These are phyloP conservation scores for Notamacropus eugenii DNA, from an alignment of 2,797 vertebrate species.

Conservation along the genomic window DNA sequence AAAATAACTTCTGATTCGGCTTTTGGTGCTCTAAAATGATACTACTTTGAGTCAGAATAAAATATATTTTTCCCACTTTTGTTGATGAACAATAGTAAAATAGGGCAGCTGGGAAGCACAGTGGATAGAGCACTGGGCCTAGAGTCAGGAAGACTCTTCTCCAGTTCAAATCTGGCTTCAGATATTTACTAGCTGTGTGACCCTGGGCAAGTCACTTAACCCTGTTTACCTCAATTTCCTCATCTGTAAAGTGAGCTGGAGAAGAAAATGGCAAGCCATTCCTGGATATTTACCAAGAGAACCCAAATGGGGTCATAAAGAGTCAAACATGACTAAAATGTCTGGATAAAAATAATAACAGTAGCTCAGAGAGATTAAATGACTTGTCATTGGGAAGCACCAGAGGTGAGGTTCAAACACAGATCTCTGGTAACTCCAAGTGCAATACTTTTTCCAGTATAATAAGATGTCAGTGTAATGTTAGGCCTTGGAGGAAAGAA, in stretches of 20 bases:
- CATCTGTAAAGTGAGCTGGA: not conserved
- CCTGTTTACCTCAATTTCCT: not conserved
- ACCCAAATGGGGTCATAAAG: not conserved
- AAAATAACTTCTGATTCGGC: not conserved
- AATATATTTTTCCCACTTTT: not conserved
- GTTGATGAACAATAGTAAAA: not conserved
- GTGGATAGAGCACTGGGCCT: not conserved
- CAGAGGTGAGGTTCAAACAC: not conserved
- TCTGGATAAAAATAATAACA: not conserved
- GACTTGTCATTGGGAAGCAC: not conserved
- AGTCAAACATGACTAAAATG: not conserved
- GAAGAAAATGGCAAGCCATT: not conserved
- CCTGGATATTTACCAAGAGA: conserved; percentile 1
- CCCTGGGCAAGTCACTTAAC: not conserved
- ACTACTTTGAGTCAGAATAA: not conserved
- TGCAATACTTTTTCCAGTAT: not conserved
- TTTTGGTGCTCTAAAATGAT: not conserved
- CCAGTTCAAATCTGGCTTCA: not conserved
- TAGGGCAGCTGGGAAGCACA: not conserved
- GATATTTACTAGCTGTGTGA: not conserved
- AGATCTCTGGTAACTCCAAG: not conserved
- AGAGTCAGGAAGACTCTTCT: not conserved
- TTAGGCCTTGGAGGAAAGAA: not conserved
- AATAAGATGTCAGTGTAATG: not conserved
- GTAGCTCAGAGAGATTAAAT: not conserved